phyloP scores from a whole-genome alignment of 2,113 vertebrate species.

The Microcebus murinus region DNA sequence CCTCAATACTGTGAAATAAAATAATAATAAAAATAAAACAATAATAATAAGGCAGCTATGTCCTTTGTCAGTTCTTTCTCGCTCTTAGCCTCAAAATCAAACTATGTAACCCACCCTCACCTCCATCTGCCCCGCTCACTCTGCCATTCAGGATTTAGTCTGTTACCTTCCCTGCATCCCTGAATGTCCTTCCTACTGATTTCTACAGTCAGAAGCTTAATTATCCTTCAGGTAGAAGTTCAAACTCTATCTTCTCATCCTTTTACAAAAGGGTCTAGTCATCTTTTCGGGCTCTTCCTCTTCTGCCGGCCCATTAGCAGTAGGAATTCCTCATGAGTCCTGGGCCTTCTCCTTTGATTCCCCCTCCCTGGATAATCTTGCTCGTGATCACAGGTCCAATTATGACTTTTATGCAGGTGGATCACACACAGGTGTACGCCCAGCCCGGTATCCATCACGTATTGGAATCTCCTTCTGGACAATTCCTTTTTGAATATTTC shows the following conservation, averaged over 20 bases:
- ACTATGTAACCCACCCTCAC: neutral
- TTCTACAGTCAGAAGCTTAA: slow-evolving; percentile 1
- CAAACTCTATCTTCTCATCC: neutral
- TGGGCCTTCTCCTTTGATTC: neutral
- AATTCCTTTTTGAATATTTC: neutral
- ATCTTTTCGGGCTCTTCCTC: neutral
- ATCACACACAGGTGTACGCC: neutral
- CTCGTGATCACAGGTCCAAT: neutral
- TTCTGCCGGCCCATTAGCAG: neutral
- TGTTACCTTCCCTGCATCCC: neutral
- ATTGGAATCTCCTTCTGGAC: neutral
- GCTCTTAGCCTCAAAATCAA: neutral
- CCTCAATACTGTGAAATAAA: no score
- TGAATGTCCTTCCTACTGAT: slow-evolving; percentile 22
- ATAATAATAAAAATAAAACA: no score
- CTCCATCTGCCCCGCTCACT: neutral
- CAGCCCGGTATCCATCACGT: neutral
- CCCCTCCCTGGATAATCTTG: neutral
- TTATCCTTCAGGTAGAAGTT: slow-evolving; percentile 5
- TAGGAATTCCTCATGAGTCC: neutral
- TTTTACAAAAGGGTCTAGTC: slow-evolving; percentile 11
- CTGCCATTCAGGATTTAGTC: slow-evolving; percentile 24
- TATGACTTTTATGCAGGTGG: neutral
- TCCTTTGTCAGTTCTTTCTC: neutral
- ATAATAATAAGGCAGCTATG: neutral